Evolutionary conservation across 2,888 invertebrate genomes (phyloP), one percentile per base, ranked within the genome.

Genomic region (Drosophila koepferae): DNA sequence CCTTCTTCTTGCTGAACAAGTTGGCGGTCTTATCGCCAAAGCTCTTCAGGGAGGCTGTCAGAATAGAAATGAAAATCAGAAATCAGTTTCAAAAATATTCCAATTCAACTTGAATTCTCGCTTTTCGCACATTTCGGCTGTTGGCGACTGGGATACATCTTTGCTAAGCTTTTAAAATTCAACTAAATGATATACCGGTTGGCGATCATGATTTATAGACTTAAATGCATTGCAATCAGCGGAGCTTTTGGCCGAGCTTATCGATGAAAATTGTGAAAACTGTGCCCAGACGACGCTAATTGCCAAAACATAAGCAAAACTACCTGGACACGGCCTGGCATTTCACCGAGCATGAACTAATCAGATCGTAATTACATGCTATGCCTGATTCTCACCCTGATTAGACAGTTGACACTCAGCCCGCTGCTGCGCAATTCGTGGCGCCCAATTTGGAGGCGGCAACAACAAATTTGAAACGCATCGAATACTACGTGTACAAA

Each of bases 1-100:
- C 95, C 94, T 96, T 96, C 94, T 96, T 96, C 81, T 94, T 94
- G 65, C 95, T 95, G 92, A 96, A 96, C 77, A 96, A 94, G 61
- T 95, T 95, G 74, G 95, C 95, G 28, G 96, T 96, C 93, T 96
- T 95, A 92, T 95, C 95, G 72, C 96, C 96, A 90, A 96, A 94
- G 93, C 94, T 96, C 93, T 95, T 95, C 93, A 96, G 94, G 74
- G 96, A 96, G 79, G 95, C 95, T 96, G 92, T 61, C 16, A 12
- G 53, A 61, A 38, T 4, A 53, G 55, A 18, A 46, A 54, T 12
- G 10, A 9, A 6, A 16, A 28, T 28, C 3, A 16, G 49, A 16
- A 58, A 31, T 56, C 16, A 31, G 8, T 36, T 9, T 36, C 6
- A 14, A 18, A 8, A 14, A 10, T 61, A 63, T 49, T 41, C 2